Conservation (phyloP, 2,797 vertebrate genomes). For the Thamnophis elegans region DNA sequence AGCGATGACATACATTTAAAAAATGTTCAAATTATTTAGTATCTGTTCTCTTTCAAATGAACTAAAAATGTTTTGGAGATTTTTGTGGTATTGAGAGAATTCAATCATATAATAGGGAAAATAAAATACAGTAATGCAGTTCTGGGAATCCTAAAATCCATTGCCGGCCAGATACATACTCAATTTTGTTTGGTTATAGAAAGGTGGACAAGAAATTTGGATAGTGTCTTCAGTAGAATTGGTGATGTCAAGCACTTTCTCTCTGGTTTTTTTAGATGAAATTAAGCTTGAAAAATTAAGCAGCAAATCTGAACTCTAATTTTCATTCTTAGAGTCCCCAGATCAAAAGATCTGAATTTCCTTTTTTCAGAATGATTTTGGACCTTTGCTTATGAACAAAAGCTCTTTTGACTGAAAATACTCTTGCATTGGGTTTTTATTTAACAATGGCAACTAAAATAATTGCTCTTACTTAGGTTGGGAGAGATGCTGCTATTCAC, state of each 20-base stretch:
- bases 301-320: neutral
- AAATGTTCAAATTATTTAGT: neutral
- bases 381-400: neutral
- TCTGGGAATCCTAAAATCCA: neutral
- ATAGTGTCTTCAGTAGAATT: neutral
- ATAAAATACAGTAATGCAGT: neutral
- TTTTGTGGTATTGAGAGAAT: neutral
- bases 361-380: neutral
- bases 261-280: neutral
- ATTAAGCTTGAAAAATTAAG: neutral
- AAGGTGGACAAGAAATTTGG: neutral
- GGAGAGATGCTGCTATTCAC: conserved; percentile 91
- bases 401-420: neutral
- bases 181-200: conserved; percentile 5
- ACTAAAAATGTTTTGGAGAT: neutral
- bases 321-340: neutral
- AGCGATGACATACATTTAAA: neutral
- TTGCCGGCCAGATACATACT: neutral
- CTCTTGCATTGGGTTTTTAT: neutral
- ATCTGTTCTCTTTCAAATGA: neutral
- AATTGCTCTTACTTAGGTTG: conserved; percentile 78
- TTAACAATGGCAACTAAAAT: conserved; percentile 7
- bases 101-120: neutral
- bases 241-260: neutral
- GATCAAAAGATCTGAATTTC: neutral